Percentiles rank a stretch among this genome's conserved stretches.
Evolutionary conservation across 2,888 invertebrate species (phyloP).

Genomic region (Meiosimyza platycephala): DNA sequence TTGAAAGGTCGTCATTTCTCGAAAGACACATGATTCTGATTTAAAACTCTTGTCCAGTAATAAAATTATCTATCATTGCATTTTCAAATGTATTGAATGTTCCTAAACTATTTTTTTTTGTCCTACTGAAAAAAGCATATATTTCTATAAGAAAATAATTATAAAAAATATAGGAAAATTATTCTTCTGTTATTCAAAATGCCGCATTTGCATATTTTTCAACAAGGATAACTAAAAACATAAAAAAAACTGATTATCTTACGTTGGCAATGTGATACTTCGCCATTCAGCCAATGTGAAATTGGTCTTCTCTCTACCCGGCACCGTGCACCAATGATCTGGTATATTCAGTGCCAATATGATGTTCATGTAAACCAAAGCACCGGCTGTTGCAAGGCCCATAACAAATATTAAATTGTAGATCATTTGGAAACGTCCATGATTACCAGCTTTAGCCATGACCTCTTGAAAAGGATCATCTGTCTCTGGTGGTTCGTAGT

Average conservation of each 20-base stretch:
- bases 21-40: too few species aligned
- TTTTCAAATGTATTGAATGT: too few species aligned
- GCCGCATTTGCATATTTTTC: too few species aligned
- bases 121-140: too few species aligned
- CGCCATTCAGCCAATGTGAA: slow-evolving; percentile 69
- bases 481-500: slow-evolving; percentile 49
- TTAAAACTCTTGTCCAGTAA: too few species aligned
- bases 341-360: slow-evolving; percentile 71
- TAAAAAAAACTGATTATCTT: slow-evolving; percentile 47
- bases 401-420: slow-evolving; percentile 69
- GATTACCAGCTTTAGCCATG: slow-evolving; percentile 69
- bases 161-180: too few species aligned
- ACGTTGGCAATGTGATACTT: slow-evolving; percentile 70
- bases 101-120: too few species aligned
- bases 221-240: too few species aligned
- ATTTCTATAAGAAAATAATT: too few species aligned
- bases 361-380: slow-evolving; percentile 70
- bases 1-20: too few species aligned
- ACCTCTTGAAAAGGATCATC: slow-evolving; percentile 69
- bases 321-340: slow-evolving; percentile 72
- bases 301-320: slow-evolving; percentile 68
- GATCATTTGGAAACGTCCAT: slow-evolving; percentile 69
- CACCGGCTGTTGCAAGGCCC: slow-evolving; percentile 67
- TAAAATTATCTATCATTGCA: too few species aligned
- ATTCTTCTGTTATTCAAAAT: too few species aligned